Conservation (phyloP, 2,113 vertebrate genomes). For the Zosterops hypoxanthus region DNA sequence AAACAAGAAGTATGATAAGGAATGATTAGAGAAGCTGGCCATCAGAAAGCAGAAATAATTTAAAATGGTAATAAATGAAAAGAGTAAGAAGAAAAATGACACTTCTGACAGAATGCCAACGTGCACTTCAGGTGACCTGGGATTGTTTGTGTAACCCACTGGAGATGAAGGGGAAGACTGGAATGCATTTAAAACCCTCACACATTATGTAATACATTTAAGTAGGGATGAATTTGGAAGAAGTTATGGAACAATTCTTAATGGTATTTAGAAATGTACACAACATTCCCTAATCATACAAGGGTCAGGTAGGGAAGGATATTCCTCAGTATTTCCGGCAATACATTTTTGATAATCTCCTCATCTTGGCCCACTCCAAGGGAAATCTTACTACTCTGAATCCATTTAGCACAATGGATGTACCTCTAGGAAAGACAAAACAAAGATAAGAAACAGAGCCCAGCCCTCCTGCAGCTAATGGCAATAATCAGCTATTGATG, state of each 20-base stretch:
- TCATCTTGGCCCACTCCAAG: background rate
- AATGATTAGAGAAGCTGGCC: background rate
- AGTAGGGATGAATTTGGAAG: background rate
- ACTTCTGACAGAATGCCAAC: background rate
- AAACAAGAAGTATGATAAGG: background rate
- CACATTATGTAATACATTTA: accelerated
- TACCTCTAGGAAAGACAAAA: background rate
- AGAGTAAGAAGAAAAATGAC: background rate
- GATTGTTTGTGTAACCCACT: background rate
- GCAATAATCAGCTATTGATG: background rate
- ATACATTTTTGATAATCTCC: background rate
- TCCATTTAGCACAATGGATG: background rate
- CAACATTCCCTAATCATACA: background rate
- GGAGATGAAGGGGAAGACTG: background rate
- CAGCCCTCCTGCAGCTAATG: background rate
- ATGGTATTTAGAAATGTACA: background rate
- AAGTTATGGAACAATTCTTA: background rate
- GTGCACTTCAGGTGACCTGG: background rate
- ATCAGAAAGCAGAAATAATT: background rate
- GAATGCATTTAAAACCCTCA: background rate
- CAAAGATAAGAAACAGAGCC: background rate
- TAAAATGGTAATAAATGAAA: background rate
- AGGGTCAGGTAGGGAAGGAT: background rate
- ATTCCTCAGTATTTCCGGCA: background rate
- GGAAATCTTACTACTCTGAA: background rate